Base-by-base conservation (phyloP, 2,113 vertebrate genomes). In the Fulica atra region DNA sequence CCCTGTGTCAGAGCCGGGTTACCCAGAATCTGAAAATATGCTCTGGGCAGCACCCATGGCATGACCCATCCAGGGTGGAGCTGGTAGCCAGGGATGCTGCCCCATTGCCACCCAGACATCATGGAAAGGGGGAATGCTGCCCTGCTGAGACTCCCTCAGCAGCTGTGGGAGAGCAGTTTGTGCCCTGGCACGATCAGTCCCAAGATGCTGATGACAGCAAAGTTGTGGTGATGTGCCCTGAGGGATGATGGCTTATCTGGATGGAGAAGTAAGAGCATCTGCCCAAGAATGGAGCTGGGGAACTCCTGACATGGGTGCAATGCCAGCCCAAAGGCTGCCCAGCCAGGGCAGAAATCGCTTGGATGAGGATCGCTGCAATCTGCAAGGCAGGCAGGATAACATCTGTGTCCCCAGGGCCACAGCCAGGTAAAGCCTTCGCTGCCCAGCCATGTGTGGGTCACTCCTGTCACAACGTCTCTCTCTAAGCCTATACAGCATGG, bases 91-190 rank as follows among this genome's bases (percentile, higher is more conserved):
- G 17, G 44, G 23, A 12, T 61, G 56, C 35, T 13, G 4, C 25
- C 63, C 53, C 2, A 4, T 28, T 59, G 54, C 48, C 48, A 48
- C 9, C 48, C 20, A 23, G 63, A 28, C 7, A 5, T 8, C 5
- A 4, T 16, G 24, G 1, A 2, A 68, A 28, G 10, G 3, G 12
- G 29, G 20, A 89, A 31, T 4, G 0, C 36, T 77, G 76, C 25
- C 48, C 46, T 20, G 20, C 26, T 1, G 2, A 54, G 66, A 33
- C 56, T 77, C 60, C 85, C 38, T 40, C 0, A 0, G 53, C 69
- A 85, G 59, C 48, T 1, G 0, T 12, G 1, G 20, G 36, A 84
- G 26, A 0, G 0, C 40, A 60, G 38, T 20, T 74, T 18, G 16
- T 56, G 59, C 16, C 36, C 64, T 51, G 72, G 26, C 0, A 0